These are phyloP conservation scores for Calameuta filiformis DNA, from an alignment of 2,888 invertebrate genomes.

Conservation along the genomic window DNA sequence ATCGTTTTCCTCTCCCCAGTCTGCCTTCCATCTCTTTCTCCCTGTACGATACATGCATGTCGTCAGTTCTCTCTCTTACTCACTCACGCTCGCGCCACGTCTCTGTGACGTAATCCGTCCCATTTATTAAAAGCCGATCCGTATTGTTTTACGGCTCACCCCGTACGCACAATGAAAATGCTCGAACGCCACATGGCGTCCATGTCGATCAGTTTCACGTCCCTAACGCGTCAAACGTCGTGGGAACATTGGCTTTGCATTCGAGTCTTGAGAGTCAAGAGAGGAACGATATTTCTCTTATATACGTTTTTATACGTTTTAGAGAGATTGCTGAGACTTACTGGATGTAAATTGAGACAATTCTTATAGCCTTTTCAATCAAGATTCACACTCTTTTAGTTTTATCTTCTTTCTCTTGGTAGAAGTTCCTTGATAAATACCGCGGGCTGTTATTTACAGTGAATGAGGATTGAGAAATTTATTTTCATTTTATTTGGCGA, in stretches of 20 bases:
- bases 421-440: too few relatives aligned
- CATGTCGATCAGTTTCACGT: conserved; percentile 19
- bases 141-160: conserved; percentile 52
- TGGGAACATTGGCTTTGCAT: conserved; percentile 24
- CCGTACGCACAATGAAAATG: conserved; percentile 52
- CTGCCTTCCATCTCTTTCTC: too few relatives aligned
- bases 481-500: conserved; percentile 26
- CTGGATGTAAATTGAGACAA: too few relatives aligned
- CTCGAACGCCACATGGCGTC: conserved; percentile 8
- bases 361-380: too few relatives aligned
- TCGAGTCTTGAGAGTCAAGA: too few relatives aligned
- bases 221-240: conserved; percentile 18
- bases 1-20: too few relatives aligned
- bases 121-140: conserved; percentile 58
- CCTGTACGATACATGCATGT: conserved; percentile 1
- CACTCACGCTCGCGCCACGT: background rate
- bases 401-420: too few relatives aligned
- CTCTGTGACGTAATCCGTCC: conserved; percentile 50
- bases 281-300: too few relatives aligned
- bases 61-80: conserved; percentile 16
- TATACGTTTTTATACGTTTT: too few relatives aligned
- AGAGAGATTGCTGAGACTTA: too few relatives aligned
- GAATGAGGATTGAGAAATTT: conserved; percentile 18
- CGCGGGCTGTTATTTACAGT: background rate
- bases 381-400: too few relatives aligned